Evolutionary conservation across 2,113 vertebrate species (phyloP), one percentile per base, ranked within the genome.

Genomic region (Maccullochella peelii): DNA sequence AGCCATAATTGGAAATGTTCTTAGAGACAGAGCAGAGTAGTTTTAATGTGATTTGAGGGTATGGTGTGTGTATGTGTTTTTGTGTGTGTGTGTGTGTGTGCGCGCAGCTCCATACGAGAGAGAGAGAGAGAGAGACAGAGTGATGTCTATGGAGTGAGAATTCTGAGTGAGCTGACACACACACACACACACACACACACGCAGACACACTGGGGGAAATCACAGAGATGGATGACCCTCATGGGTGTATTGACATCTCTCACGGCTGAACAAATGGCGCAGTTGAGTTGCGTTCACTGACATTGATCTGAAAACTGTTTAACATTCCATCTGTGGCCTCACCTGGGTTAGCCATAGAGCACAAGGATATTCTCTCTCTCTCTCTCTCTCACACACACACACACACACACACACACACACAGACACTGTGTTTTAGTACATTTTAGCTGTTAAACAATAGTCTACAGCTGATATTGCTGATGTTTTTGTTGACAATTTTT

Each of bases 181-280:
- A 27, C 4, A 72, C 33, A 78, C 27, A 42, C 63, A 69, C 40
- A 59, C 27, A 77, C 73, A 70, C 74, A 82, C 79, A 68, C 59
- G 73, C 67, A 73, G 8, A 58, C 69, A 73, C 71, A 82, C 25
- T 47, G 50, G 50, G 94, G 95, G 96, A 97, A 97, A 97, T 98
- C 96, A 97, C 96, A 97, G 97, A 97, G 97, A 99, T 97, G 94
- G 96, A 98, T 97, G 96, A 97, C 97, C 95, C 96, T 97, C 97
- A 97, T 97, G 97, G 97, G 95, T 96, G 96, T 97, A 99, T 98
- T 97, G 97, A 97, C 97, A 97, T 97, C 96, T 97, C 97, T 97
- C 97, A 97, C 96, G 96, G 97, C 96, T 97, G 96, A 97, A 97
- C 97, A 98, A 98, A 98, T 97, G 97, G 96, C 94, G 95, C 96